phyloP scores from a whole-genome alignment of 92 coral and sea anemone genomes.

The Zoanthus sociatus region DNA sequence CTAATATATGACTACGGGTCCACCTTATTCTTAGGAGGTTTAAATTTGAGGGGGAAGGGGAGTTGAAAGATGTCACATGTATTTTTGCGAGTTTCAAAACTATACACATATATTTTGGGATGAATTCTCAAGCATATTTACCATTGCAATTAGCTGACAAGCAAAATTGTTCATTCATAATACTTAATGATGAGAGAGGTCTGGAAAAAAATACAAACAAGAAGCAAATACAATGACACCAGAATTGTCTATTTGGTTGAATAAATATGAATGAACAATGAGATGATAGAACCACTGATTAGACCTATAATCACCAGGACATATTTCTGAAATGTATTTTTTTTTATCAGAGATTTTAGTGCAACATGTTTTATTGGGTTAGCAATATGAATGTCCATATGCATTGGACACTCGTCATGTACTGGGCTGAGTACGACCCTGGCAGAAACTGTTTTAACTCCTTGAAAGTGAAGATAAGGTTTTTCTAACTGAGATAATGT shows the following conservation, averaged over 20 bases:
- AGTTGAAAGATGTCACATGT: not conserved
- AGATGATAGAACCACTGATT: too few relatives aligned
- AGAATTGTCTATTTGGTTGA: too few relatives aligned
- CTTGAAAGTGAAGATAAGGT: conserved; percentile 3
- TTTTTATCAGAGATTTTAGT: not conserved
- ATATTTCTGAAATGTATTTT: not conserved
- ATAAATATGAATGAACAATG: too few relatives aligned
- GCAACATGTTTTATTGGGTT: too few relatives aligned
- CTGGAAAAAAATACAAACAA: too few relatives aligned
- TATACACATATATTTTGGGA: not conserved
- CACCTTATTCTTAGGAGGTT: not conserved
- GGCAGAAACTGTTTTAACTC: not conserved
- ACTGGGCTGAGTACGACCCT: not conserved
- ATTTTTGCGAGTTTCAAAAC: not conserved
- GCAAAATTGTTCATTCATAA: not conserved
- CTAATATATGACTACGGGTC: not conserved
- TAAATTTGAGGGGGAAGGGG: not conserved
- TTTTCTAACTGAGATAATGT: not conserved
- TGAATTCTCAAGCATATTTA: not conserved
- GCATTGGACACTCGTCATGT: not conserved
- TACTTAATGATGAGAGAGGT: too few relatives aligned
- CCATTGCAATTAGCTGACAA: not conserved
- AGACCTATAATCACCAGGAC: not conserved
- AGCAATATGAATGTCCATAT: not conserved
- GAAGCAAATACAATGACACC: too few relatives aligned